Base-by-base conservation (phyloP, 30 jellyfish, hydroid and myxozoan genomes). In the Turritopsis dohrnii region DNA sequence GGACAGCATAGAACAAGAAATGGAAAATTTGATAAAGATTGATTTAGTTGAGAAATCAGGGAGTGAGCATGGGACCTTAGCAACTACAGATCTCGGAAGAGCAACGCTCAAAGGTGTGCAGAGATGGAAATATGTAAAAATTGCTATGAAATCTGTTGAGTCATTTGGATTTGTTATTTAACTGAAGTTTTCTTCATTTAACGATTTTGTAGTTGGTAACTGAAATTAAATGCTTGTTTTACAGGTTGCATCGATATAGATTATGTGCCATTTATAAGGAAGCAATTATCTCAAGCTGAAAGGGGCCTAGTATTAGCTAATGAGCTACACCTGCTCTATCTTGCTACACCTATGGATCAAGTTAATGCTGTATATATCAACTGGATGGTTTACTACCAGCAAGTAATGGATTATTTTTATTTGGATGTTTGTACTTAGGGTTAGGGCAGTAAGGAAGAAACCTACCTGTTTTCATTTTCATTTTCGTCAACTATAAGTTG, bases 211-310 rank as follows among this genome's bases (percentile, higher is more conserved):
- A n/a, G n/a, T n/a, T n/a, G n/a, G n/a, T n/a, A n/a, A n/a, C n/a
- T n/a, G n/a, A n/a, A n/a, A n/a, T n/a, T n/a, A n/a, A n/a, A n/a
- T n/a, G n/a, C n/a, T n/a, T n/a, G n/a, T n/a, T n/a, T n/a, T n/a
- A n/a, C n/a, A 95, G 99, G 99, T 80, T 88, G 98, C 75, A 77
- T 95, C 8, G 96, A 89, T 84, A 88, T 89, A 0, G 97, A 95
- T 86, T 71, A 21, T 8, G 84, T 94, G 1, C 97, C 92, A 71
- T 77, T 54, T 71, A 82, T 95, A 20, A 84, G 80, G 83, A 28
- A 74, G 4, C 96, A 94, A 71, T 87, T 94, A 54, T 31, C 31
- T 66, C 87, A 79, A 52, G 96, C 97, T 65, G 80, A 82, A 25
- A 75, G 52, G 24, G 92, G 87, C 30, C 71, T 95, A 66, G 96